Evolutionary conservation across 2,113 vertebrate genomes (phyloP).

Genomic region (Cyrtonyx montezumae): DNA sequence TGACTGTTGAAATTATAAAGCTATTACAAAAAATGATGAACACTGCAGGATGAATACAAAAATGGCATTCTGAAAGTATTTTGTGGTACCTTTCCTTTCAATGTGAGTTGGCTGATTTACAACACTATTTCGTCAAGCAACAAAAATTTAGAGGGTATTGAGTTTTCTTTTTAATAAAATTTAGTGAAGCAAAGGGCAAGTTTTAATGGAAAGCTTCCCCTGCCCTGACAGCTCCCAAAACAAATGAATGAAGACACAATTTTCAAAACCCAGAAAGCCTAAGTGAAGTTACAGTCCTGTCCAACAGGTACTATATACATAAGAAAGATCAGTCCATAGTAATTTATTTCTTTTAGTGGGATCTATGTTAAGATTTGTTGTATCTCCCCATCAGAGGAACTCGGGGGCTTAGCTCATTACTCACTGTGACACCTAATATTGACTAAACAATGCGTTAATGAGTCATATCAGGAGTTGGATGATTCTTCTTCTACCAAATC

Average conservation of each 20-base stretch:
- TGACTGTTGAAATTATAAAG: not conserved
- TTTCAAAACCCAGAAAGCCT: not conserved
- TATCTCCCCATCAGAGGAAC: no score
- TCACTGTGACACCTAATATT: not conserved
- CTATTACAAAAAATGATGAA: not conserved
- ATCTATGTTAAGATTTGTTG: not conserved
- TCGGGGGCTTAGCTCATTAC: not conserved
- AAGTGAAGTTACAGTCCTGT: not conserved
- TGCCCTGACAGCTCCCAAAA: not conserved
- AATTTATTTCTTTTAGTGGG: no score
- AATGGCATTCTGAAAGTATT: not conserved
- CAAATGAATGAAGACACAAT: not conserved
- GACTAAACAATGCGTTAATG: not conserved
- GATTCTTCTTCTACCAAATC: not conserved
- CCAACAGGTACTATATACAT: not conserved
- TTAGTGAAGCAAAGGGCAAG: not conserved
- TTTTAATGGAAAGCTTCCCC: not conserved
- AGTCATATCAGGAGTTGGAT: rapidly evolving
- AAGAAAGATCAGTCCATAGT: not conserved
- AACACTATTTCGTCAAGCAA: not conserved
- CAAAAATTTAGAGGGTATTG: not conserved
- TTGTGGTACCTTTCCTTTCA: not conserved
- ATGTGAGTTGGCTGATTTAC: not conserved
- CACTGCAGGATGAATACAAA: not conserved
- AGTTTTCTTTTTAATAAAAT: not conserved